Conservation (phyloP, 2,113 vertebrate species). For the Polypterus bichir region DNA sequence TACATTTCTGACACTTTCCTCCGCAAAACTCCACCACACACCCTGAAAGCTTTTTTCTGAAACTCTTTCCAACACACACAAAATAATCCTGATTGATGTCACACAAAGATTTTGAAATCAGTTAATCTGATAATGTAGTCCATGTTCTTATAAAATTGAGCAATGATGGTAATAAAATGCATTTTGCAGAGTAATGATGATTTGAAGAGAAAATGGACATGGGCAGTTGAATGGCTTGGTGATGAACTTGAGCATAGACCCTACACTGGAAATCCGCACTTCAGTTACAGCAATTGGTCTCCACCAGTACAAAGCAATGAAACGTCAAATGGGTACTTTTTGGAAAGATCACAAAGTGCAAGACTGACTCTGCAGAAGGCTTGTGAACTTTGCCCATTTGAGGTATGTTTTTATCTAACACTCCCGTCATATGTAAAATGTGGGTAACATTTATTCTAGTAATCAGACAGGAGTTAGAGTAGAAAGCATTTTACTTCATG, state of each 20-base stretch:
- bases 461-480: too few relatives aligned
- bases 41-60: too few relatives aligned
- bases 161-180: slow-evolving; percentile 11
- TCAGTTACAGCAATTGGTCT: slow-evolving; percentile 97
- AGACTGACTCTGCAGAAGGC: slow-evolving; percentile 98
- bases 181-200: slow-evolving; percentile 83
- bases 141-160: too few relatives aligned
- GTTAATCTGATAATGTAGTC: slow-evolving; percentile 2
- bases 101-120: too few relatives aligned
- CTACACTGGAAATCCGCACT: slow-evolving; percentile 91
- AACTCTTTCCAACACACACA: too few relatives aligned
- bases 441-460: too few relatives aligned
- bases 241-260: slow-evolving; percentile 92
- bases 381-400: slow-evolving; percentile 95
- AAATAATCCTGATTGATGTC: too few relatives aligned
- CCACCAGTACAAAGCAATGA: slow-evolving; percentile 97
- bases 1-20: too few relatives aligned
- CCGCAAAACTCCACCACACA: too few relatives aligned
- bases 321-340: slow-evolving; percentile 97
- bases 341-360: slow-evolving; percentile 95
- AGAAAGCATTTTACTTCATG: too few relatives aligned
- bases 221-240: slow-evolving; percentile 97
- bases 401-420: slow-evolving; percentile 54
- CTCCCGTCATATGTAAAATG: too few relatives aligned
- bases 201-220: slow-evolving; percentile 97